Conservation (phyloP, 92 coral and sea anemone genomes). For the Nematostella vectensis region DNA sequence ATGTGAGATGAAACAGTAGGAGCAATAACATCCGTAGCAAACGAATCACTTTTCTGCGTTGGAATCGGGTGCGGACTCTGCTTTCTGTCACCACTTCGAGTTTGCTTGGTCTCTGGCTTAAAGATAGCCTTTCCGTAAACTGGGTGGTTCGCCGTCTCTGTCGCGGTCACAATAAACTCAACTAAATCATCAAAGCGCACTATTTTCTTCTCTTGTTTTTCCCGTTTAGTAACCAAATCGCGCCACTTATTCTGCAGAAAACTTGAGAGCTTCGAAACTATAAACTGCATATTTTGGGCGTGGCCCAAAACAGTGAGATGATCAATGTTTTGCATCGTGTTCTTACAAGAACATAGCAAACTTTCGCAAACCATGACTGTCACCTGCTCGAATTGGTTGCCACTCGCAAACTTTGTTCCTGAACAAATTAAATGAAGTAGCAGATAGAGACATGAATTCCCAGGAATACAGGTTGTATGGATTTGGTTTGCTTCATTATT, state of each 20-base stretch:
- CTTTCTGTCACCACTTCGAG: background rate
- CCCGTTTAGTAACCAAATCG: conserved; percentile 29
- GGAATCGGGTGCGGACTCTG: conserved; percentile 5
- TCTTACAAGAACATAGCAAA: conserved; percentile 34
- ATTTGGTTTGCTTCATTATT: conserved; percentile 49
- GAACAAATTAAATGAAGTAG: conserved; percentile 4
- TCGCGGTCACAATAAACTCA: conserved; percentile 32
- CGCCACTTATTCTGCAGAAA: conserved; percentile 41
- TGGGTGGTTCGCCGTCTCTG: conserved; percentile 57
- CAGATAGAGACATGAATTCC: conserved; percentile 7
- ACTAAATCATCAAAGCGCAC: conserved; percentile 30
- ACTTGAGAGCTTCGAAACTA: conserved; percentile 35
- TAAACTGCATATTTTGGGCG: conserved; percentile 45
- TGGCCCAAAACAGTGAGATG: conserved; percentile 39
- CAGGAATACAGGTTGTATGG: conserved; percentile 41
- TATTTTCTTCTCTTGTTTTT: conserved; percentile 1
- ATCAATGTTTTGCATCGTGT: conserved; percentile 29
- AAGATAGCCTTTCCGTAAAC: conserved; percentile 17
- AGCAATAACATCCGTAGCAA: conserved; percentile 17
- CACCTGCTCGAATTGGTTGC: conserved; percentile 32
- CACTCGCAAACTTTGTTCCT: conserved; percentile 27
- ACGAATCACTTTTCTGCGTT: conserved; percentile 13
- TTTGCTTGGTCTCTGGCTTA: background rate
- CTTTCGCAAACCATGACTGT: conserved; percentile 9
- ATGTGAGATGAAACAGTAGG: background rate